These are phyloP conservation scores for Cynaeus angustus DNA, from an alignment of 2,888 invertebrate species.

Conservation along the genomic window DNA sequence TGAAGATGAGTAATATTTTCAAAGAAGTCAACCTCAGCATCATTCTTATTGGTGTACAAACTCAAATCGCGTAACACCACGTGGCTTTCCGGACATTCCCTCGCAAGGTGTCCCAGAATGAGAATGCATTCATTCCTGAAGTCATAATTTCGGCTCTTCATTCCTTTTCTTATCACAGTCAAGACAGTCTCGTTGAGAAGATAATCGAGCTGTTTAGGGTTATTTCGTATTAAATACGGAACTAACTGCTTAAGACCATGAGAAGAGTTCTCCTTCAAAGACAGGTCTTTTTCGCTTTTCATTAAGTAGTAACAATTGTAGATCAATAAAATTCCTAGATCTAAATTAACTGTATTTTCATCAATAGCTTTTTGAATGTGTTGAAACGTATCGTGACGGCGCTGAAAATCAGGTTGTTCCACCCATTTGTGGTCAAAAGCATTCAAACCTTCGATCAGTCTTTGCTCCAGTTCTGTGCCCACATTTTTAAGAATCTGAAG, in stretches of 20 bases:
- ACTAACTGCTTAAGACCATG: constrained; percentile 83
- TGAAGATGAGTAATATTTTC: constrained; percentile 93
- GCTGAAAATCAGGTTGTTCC: constrained; percentile 95
- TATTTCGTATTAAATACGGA: constrained; percentile 77
- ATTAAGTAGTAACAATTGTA: constrained; percentile 89
- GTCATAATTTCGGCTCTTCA: constrained; percentile 81
- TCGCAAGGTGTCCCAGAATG: constrained; percentile 83
- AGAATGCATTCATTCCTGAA: constrained; percentile 86
- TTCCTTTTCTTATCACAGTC: constrained; percentile 81
- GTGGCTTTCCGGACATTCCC: constrained; percentile 82
- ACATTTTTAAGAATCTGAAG: constrained; percentile 78
- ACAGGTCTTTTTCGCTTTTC: constrained; percentile 86
- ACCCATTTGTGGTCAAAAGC: constrained; percentile 90
- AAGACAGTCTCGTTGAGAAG: constrained; percentile 84
- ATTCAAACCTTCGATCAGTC: constrained; percentile 82
- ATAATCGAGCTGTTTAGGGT: constrained; percentile 77
- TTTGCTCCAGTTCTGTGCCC: constrained; percentile 67
- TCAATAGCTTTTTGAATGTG: constrained; percentile 76
- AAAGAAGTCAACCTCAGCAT: constrained; percentile 94
- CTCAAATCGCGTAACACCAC: constrained; percentile 82
- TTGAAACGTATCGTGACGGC: constrained; percentile 85
- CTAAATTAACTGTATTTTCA: constrained; percentile 75
- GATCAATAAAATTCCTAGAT: constrained; percentile 82
- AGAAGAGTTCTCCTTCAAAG: constrained; percentile 85
- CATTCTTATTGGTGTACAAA: constrained; percentile 79